phyloP scores from a whole-genome alignment of 2,113 vertebrate genomes.

The Oreocharis arfaki region DNA sequence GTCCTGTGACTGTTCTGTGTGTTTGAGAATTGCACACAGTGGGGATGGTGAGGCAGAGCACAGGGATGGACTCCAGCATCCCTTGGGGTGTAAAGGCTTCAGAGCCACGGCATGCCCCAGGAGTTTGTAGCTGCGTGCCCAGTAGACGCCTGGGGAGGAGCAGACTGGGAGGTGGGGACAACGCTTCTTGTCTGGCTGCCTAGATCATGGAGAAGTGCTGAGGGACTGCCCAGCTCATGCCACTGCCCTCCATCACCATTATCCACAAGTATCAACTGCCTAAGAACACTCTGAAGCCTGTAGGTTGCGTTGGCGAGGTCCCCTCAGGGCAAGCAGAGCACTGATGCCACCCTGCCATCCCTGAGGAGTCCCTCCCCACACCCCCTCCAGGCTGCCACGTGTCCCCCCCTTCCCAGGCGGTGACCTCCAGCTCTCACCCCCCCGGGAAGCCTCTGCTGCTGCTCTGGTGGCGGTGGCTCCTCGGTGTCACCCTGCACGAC shows the following conservation, averaged over 20 bases:
- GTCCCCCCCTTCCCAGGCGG: accelerated
- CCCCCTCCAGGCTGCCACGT: accelerated
- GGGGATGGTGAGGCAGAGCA: accelerated
- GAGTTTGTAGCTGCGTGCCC: not conserved
- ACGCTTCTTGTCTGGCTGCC: accelerated
- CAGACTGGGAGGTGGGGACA: not conserved
- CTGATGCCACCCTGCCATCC: not conserved
- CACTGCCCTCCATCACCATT: not conserved
- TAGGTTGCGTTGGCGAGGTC: accelerated
- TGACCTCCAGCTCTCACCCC: not conserved
- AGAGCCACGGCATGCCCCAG: not conserved
- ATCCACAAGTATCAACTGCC: accelerated
- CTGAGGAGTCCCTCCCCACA: not conserved
- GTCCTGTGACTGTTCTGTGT: not conserved
- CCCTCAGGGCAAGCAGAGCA: accelerated
- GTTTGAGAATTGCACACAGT: not conserved
- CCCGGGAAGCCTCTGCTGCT: not conserved
- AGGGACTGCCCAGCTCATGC: not conserved
- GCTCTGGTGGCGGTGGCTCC: not conserved
- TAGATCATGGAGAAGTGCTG: not conserved
- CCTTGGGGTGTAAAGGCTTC: not conserved
- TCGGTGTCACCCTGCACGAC: not conserved
- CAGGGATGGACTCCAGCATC: not conserved
- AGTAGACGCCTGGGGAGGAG: not conserved
- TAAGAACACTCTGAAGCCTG: not conserved